Conservation (phyloP, 2,888 invertebrate species). For the Callosobruchus maculatus region DNA sequence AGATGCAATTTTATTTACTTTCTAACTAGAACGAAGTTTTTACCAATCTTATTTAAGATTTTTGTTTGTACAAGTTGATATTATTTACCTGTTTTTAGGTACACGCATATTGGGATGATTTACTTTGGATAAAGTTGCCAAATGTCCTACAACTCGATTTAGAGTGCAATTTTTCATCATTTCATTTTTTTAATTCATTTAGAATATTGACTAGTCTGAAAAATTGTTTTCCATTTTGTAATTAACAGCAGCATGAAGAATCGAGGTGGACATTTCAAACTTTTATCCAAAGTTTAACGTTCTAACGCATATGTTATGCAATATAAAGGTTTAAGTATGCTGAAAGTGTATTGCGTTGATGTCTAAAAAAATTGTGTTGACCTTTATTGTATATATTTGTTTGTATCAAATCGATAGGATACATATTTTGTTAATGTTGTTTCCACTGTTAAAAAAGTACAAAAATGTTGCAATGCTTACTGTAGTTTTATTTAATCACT, state of each 20-base stretch:
- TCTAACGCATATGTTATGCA: not conserved
- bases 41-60: conserved; percentile 24
- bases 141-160: not conserved
- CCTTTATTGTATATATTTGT: conserved; percentile 39
- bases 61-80: conserved; percentile 22
- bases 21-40: conserved; percentile 3
- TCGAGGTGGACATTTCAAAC: not conserved
- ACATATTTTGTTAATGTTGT: conserved; percentile 41
- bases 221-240: no score
- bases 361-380: conserved; percentile 2
- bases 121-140: not conserved
- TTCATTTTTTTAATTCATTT: no score
- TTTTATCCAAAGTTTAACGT: not conserved
- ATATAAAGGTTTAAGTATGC: conserved; percentile 13
- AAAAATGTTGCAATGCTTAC: conserved; percentile 39
- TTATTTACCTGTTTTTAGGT: conserved; percentile 28
- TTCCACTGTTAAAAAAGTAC: conserved; percentile 43
- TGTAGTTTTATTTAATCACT: conserved; percentile 26
- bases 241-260: no score
- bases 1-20: not conserved
- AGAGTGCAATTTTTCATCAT: not conserved
- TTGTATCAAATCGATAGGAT: conserved; percentile 32
- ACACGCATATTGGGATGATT: conserved; percentile 2
- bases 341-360: conserved; percentile 5
- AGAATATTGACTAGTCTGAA: no score